phyloP scores from a whole-genome alignment of 2,888 invertebrate species.

The Pristionchus arcanus region DNA sequence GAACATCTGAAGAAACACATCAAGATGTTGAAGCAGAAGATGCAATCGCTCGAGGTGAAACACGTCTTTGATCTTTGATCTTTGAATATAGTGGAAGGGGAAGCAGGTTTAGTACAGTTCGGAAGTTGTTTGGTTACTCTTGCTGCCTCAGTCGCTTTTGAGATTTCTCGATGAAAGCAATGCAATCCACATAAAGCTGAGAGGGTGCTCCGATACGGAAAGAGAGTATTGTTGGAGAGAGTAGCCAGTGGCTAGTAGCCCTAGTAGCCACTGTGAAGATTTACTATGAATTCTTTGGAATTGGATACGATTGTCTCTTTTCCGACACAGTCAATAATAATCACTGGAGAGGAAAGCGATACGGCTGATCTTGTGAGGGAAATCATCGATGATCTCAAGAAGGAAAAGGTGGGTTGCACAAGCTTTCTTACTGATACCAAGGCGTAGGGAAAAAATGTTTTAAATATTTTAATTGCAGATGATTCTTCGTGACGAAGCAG shows the following conservation, averaged over 20 bases:
- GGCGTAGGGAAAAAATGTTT: no score
- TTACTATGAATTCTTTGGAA: neutral
- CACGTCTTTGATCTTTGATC: constrained; percentile 29
- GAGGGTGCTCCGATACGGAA: constrained; percentile 12
- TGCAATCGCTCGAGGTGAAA: constrained; percentile 54
- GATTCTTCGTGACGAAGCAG: constrained; percentile 50
- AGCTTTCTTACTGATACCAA: neutral
- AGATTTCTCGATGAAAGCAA: neutral
- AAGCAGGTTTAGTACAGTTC: neutral
- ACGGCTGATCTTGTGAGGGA: constrained; percentile 17
- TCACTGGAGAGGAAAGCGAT: constrained; percentile 27
- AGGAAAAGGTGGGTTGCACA: constrained; percentile 17
- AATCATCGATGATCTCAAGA: constrained; percentile 46
- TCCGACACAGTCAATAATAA: constrained; percentile 50
- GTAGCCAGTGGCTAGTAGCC: no score
- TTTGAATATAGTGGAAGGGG: neutral
- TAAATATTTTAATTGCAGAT: neutral
- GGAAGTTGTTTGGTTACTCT: neutral
- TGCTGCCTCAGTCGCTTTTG: neutral
- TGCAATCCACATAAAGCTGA: neutral
- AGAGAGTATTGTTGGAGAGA: neutral
- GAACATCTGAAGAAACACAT: constrained; percentile 56
- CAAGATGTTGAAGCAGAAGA: constrained; percentile 47
- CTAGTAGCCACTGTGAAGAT: neutral
- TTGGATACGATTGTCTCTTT: constrained; percentile 48